Evolutionary conservation across 2,888 invertebrate genomes (phyloP), one percentile per base, ranked within the genome.

Genomic region (Callosobruchus maculatus): DNA sequence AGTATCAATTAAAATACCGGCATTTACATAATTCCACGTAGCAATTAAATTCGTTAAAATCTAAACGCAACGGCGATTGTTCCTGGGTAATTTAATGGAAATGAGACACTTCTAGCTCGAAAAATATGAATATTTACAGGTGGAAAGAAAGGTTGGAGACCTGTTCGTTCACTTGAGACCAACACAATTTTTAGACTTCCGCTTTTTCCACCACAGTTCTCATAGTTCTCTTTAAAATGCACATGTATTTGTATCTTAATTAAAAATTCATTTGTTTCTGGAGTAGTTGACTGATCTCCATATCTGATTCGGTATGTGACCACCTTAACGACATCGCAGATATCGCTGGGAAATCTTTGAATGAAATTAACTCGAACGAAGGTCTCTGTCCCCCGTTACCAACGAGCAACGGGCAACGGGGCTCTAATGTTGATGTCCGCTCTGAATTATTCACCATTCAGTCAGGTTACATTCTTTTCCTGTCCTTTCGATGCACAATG

Each of bases 231-330:
- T 81, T 84, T 83, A 79, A 82, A 82, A 84, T 84, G 83, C 82
- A 83, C 83, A 83, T 84, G 82, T 82, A 83, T 84, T 83, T 82
- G 82, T 84, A 81, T 80, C 80, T 81, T 83, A 84, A 83, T 84
- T 83, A 84, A 83, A 83, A 83, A 83, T 84, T 83, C 83, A 83
- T 83, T 82, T 81, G 81, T 83, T 81, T 82, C 81, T 82, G 81
- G 82, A 83, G 81, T 82, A 83, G 84, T 83, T 83, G 83, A 84
- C 83, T 84, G 83, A 84, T 84, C 82, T 84, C 83, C 84, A 84
- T 84, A 84, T 84, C 82, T 83, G 84, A 83, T 84, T 83, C 84
- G 84, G 83, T 84, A 81, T 82, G 84, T 84, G 84, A 81, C 82
- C 82, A 83, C 81, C 83, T 84, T 84, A 84, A 84, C 84, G 84